phyloP scores from a whole-genome alignment of 2,113 vertebrate genomes.

The Sphyrna mokarran region DNA sequence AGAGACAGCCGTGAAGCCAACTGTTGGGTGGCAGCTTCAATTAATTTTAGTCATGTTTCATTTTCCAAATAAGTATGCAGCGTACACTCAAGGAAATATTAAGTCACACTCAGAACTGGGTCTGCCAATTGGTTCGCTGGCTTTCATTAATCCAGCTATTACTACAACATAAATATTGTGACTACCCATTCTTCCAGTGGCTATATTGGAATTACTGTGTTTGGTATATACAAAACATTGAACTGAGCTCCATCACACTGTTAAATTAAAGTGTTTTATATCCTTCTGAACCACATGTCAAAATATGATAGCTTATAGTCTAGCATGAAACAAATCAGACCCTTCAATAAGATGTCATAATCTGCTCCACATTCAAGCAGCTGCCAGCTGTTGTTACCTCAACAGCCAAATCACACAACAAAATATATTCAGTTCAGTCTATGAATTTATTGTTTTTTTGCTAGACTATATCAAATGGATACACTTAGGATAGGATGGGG shows the following conservation, averaged over 20 bases:
- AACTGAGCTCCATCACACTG: not conserved
- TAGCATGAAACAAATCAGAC: constrained; percentile 11
- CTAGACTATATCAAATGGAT: not conserved
- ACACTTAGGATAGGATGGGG: not conserved
- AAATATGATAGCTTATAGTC: not conserved
- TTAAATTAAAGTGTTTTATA: not conserved
- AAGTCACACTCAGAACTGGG: not conserved
- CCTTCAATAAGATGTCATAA: constrained; percentile 23
- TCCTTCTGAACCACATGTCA: not conserved
- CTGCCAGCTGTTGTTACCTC: constrained; percentile 6
- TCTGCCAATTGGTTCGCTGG: constrained; percentile 21
- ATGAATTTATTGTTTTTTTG: not conserved
- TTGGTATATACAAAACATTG: not conserved
- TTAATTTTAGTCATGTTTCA: not conserved
- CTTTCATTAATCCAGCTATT: constrained; percentile 2
- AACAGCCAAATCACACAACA: not conserved
- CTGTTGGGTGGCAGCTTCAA: not conserved
- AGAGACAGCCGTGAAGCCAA: not conserved
- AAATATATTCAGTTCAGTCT: not conserved
- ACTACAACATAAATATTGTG: not conserved
- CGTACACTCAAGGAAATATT: not conserved
- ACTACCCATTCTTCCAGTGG: constrained; percentile 2
- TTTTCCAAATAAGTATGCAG: not conserved
- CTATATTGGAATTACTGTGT: not conserved
- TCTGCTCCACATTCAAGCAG: constrained; percentile 24